A percentile compares a stretch with the other conserved stretches of the same genome.
phyloP scores from a whole-genome alignment of 1,140 invertebrate genomes.

The Nasonia longicornis region DNA sequence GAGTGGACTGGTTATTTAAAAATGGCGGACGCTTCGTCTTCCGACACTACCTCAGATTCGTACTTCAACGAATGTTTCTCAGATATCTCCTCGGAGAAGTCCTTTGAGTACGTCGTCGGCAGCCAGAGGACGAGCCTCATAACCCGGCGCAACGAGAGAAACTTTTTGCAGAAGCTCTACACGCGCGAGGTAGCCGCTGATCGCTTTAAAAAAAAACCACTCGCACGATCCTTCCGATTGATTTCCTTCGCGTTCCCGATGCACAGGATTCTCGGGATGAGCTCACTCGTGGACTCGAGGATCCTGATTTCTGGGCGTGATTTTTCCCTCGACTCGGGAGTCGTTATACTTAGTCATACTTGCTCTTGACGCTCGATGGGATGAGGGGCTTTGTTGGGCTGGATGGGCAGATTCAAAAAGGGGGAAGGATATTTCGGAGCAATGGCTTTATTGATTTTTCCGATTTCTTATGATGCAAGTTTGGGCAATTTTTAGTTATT shows the following conservation, averaged over 20 bases:
- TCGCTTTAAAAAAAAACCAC: constrained; percentile 23
- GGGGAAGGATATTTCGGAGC: not conserved
- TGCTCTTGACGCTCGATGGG: not conserved
- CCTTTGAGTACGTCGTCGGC: constrained; percentile 59
- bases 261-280: not conserved
- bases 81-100: constrained; percentile 65
- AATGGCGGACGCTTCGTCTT: constrained; percentile 69
- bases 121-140: constrained; percentile 59
- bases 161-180: constrained; percentile 64
- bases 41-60: constrained; percentile 67
- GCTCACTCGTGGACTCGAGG: not conserved
- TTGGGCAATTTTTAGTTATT: not conserved
- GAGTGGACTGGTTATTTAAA: constrained; percentile 66
- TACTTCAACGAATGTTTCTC: constrained; percentile 64
- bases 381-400: not conserved
- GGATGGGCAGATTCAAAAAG: not conserved
- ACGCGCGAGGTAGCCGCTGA: constrained; percentile 61
- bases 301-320: not conserved
- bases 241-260: not conserved
- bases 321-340: not conserved
- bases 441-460: not conserved
- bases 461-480: not conserved
- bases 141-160: constrained; percentile 55
- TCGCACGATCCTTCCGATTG: not conserved
- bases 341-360: not conserved